Conservation (phyloP, 1,140 invertebrate genomes). For the Lordiphosa mommai region DNA sequence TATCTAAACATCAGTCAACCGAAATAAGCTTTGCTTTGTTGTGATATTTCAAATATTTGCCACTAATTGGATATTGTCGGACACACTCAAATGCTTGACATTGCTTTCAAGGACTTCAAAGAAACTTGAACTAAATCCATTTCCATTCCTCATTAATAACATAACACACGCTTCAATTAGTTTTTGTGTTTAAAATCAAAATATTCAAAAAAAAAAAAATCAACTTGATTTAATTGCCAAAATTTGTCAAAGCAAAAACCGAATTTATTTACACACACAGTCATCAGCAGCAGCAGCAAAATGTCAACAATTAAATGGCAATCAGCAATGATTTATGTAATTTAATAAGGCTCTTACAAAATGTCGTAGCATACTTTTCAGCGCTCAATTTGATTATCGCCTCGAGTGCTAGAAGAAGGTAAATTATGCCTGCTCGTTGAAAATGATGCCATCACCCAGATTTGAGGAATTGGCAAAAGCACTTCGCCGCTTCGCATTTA, state of each 20-base stretch:
- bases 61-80: no score
- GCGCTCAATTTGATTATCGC: constrained; percentile 66
- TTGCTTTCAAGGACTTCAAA: no score
- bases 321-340: background rate
- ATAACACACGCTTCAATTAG: constrained; percentile 1
- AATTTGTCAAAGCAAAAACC: background rate
- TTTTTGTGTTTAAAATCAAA: no score
- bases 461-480: background rate
- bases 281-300: background rate
- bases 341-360: no score
- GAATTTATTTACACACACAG: background rate
- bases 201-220: no score
- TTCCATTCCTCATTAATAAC: no score
- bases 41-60: no score
- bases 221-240: background rate
- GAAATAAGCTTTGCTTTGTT: no score
- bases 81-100: no score
- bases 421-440: constrained; percentile 13
- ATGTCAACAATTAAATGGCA: constrained; percentile 1
- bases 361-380: constrained; percentile 1
- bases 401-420: constrained; percentile 44
- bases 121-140: no score
- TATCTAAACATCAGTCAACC: no score
- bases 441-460: constrained; percentile 55
- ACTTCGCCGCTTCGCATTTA: constrained; percentile 26